A percentile compares a stretch with the other conserved stretches of the same genome.
Evolutionary conservation across 2,888 invertebrate genomes (phyloP).

Genomic region (Drosophila eohydei): DNA sequence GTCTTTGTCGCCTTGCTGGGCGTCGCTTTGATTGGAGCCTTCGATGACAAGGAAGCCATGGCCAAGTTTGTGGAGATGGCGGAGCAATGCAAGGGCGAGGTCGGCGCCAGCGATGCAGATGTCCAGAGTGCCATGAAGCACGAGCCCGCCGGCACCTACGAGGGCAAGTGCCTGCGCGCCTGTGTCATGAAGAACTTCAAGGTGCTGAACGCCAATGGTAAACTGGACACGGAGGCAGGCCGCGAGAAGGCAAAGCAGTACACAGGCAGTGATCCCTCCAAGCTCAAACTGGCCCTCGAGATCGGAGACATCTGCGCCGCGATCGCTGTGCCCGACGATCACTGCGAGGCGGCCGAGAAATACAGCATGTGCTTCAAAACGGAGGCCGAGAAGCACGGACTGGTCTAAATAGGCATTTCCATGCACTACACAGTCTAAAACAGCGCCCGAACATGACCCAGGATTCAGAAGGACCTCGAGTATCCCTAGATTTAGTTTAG

Average conservation of each 20-base stretch:
- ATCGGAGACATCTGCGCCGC: constrained; percentile 64
- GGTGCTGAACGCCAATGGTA: constrained; percentile 69
- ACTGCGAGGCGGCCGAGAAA: constrained; percentile 79
- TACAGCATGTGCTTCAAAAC: constrained; percentile 70
- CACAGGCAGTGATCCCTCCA: constrained; percentile 60
- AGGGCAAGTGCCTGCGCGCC: constrained; percentile 77
- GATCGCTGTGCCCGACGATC: constrained; percentile 63
- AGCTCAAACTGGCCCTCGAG: constrained; percentile 61
- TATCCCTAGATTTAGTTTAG: background rate
- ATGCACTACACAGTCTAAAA: background rate
- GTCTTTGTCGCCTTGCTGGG: constrained; percentile 41
- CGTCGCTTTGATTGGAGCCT: constrained; percentile 41
- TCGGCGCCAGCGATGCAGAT: constrained; percentile 75
- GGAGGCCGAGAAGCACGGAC: constrained; percentile 62
- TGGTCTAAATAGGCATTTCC: constrained; percentile 36
- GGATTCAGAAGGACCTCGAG: background rate
- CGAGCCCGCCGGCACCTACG: constrained; percentile 55
- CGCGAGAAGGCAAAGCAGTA: constrained; percentile 59
- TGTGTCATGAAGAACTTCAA: constrained; percentile 74
- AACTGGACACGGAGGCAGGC: constrained; percentile 58
- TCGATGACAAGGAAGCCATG: constrained; percentile 64
- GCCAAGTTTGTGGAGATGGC: constrained; percentile 57
- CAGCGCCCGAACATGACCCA: background rate
- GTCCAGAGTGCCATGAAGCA: constrained; percentile 58
- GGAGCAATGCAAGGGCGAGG: constrained; percentile 71